Conservation (phyloP, 2,888 invertebrate species). For the Himalopsyche kuldschensis region DNA sequence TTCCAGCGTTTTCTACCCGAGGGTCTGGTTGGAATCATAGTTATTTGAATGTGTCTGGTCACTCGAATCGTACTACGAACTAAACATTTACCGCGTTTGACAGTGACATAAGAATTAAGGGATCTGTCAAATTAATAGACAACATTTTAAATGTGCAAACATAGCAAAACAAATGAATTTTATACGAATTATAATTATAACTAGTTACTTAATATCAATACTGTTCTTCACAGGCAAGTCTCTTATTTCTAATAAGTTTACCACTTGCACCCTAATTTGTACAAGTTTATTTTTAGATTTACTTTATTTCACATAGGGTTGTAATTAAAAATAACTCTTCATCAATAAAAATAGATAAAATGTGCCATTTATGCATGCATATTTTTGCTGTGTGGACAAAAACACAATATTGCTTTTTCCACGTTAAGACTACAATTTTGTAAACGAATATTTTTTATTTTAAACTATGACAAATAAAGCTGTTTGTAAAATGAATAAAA, state of each 20-base stretch:
- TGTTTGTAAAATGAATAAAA: too few species aligned
- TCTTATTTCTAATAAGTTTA: neutral
- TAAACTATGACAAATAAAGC: too few species aligned
- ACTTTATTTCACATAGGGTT: neutral
- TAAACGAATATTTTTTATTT: too few species aligned
- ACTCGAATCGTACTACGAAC: neutral
- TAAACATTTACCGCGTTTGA: conserved; percentile 21
- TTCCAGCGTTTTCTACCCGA: conserved; percentile 77
- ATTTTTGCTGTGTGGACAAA: too few species aligned
- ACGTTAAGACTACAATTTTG: too few species aligned
- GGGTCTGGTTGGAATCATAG: conserved; percentile 59
- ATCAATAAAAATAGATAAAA: neutral
- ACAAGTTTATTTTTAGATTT: conserved; percentile 6
- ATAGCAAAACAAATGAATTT: too few species aligned
- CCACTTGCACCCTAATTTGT: neutral
- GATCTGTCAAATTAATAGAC: conserved; percentile 3
- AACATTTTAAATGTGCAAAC: neutral
- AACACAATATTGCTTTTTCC: too few species aligned
- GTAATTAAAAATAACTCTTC: neutral
- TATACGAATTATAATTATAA: too few species aligned
- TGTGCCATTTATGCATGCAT: too few species aligned
- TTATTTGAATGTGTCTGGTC: conserved; percentile 35
- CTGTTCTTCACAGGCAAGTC: neutral
- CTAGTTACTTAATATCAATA: too few species aligned
- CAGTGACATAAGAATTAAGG: conserved; percentile 20